phyloP scores from a whole-genome alignment of 2,113 vertebrate genomes.

The Poeciliopsis occidentalis region DNA sequence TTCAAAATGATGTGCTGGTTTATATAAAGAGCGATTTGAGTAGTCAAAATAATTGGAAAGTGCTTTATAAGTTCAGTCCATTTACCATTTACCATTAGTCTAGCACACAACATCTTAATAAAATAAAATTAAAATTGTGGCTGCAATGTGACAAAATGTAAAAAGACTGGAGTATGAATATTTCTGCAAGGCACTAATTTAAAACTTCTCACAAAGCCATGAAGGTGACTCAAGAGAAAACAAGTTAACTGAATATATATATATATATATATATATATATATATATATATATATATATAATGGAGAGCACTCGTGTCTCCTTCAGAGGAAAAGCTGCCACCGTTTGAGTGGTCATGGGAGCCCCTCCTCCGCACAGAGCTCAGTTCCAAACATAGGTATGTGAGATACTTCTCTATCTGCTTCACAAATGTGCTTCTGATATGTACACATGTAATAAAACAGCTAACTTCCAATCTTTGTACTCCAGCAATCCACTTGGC shows the following conservation, averaged over 20 bases:
- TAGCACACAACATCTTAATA: too few species aligned
- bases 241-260: not conserved
- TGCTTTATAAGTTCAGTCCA: too few species aligned
- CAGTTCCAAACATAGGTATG: conserved; percentile 85
- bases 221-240: not conserved
- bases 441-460: not conserved
- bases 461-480: conserved; percentile 10
- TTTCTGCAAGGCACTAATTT: too few species aligned
- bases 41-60: too few species aligned
- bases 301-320: conserved; percentile 47
- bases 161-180: not conserved
- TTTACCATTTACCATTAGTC: too few species aligned
- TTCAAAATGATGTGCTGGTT: too few species aligned
- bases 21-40: too few species aligned
- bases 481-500: conserved; percentile 87
- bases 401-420: not conserved
- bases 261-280: too few species aligned
- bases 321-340: conserved; percentile 91
- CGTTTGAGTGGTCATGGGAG: conserved; percentile 89
- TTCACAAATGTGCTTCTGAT: not conserved
- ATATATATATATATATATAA: not conserved
- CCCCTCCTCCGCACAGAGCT: conserved; percentile 84
- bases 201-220: not conserved
- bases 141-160: too few species aligned
- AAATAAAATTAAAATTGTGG: too few species aligned